Conservation (phyloP, 2,888 invertebrate genomes). For the Hyposoter dolosus region DNA sequence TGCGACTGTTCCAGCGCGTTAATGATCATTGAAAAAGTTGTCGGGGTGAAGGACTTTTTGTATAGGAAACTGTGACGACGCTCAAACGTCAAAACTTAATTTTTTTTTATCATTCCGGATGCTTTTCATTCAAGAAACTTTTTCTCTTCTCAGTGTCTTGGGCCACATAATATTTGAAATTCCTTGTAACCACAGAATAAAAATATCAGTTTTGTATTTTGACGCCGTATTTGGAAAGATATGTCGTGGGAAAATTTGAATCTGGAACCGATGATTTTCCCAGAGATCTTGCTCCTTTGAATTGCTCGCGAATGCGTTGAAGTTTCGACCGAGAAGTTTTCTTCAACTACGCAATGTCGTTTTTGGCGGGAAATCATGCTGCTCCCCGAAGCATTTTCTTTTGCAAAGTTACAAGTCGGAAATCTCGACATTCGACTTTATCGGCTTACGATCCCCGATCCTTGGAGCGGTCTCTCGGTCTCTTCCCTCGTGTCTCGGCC, state of each 20-base stretch:
- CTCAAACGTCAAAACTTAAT: constrained; percentile 33
- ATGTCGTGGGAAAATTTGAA: constrained; percentile 1
- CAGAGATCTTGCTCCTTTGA: background rate
- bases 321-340: background rate
- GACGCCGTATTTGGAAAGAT: background rate
- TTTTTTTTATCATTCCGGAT: background rate
- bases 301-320: background rate
- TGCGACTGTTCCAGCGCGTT: constrained; percentile 46
- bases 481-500: constrained; percentile 21
- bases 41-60: constrained; percentile 31
- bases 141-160: constrained; percentile 4
- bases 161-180: constrained; percentile 14
- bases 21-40: constrained; percentile 59
- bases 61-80: constrained; percentile 12
- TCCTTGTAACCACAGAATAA: background rate
- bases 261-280: background rate
- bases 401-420: background rate
- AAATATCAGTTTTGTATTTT: constrained; percentile 5
- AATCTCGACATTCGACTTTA: constrained; percentile 66
- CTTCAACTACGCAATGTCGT: background rate
- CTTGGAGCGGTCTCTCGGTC: constrained; percentile 41
- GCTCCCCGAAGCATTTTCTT: constrained; percentile 32
- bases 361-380: background rate
- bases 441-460: constrained; percentile 66
- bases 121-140: background rate